A percentile compares a stretch with the other conserved stretches of the same genome.
phyloP scores from a whole-genome alignment of 2,797 vertebrate species.

The Propithecus deckenii region DNA sequence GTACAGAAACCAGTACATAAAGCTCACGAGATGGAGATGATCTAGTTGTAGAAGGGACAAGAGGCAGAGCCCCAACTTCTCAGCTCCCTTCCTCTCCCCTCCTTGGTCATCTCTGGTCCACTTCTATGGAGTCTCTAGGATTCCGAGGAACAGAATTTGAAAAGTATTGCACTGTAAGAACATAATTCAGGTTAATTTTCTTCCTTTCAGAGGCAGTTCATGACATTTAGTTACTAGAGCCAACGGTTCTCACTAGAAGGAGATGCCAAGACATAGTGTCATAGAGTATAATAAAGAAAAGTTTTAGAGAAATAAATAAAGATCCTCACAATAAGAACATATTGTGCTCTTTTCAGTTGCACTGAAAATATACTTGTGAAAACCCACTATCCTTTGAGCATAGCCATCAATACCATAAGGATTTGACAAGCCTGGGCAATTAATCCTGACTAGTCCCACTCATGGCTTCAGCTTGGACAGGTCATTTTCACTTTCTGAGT shows the following conservation, averaged over 20 bases:
- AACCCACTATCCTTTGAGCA: background rate
- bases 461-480: background rate
- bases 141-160: background rate
- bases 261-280: background rate
- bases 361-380: background rate
- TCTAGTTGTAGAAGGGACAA: background rate
- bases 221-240: background rate
- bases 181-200: background rate
- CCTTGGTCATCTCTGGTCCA: background rate
- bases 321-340: background rate
- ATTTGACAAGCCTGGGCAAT: background rate
- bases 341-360: background rate
- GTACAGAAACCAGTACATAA: background rate
- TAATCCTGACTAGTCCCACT: background rate
- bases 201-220: background rate
- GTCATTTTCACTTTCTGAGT: background rate
- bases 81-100: fast-evolving
- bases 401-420: background rate
- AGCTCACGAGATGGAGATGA: background rate
- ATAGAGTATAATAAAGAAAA: background rate
- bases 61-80: background rate
- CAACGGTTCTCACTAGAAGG: background rate
- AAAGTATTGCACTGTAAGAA: background rate
- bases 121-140: background rate
- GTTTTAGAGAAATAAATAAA: background rate